These are phyloP conservation scores for Agonum fuliginosum DNA, from an alignment of 2,888 invertebrate genomes.

Conservation along the genomic window DNA sequence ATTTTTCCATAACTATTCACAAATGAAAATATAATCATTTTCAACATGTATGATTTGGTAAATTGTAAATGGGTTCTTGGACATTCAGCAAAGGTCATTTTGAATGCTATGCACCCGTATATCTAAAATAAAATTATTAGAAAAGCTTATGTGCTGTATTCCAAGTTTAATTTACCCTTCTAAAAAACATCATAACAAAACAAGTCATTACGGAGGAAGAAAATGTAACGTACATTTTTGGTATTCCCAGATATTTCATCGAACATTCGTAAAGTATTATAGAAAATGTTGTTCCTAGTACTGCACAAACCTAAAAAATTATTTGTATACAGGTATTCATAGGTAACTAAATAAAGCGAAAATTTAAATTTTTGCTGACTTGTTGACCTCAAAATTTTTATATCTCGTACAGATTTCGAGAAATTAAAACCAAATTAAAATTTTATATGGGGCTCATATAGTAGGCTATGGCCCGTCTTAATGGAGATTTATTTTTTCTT, in stretches of 20 bases:
- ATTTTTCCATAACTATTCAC: conserved; percentile 69
- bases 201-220: conserved; percentile 65
- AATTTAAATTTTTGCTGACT: too few species aligned
- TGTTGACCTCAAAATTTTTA: too few species aligned
- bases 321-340: too few species aligned
- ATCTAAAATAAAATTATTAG: conserved; percentile 64
- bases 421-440: too few species aligned
- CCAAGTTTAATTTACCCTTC: conserved; percentile 63
- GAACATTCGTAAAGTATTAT: conserved; percentile 65
- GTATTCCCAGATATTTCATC: conserved; percentile 62
- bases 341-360: too few species aligned
- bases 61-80: conserved; percentile 69
- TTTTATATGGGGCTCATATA: too few species aligned
- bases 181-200: conserved; percentile 65
- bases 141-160: conserved; percentile 60
- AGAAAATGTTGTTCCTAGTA: conserved; percentile 63
- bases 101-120: conserved; percentile 66
- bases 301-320: conserved; percentile 64
- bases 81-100: conserved; percentile 70
- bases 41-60: conserved; percentile 69
- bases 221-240: conserved; percentile 63
- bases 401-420: too few species aligned
- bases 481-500: too few species aligned
- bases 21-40: conserved; percentile 69
- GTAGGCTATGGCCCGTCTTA: too few species aligned